Percentiles rank a stretch among this genome's conserved stretches.
These are phyloP conservation scores for Petroica traversi DNA, from an alignment of 2,113 vertebrate genomes.

Conservation along the genomic window DNA sequence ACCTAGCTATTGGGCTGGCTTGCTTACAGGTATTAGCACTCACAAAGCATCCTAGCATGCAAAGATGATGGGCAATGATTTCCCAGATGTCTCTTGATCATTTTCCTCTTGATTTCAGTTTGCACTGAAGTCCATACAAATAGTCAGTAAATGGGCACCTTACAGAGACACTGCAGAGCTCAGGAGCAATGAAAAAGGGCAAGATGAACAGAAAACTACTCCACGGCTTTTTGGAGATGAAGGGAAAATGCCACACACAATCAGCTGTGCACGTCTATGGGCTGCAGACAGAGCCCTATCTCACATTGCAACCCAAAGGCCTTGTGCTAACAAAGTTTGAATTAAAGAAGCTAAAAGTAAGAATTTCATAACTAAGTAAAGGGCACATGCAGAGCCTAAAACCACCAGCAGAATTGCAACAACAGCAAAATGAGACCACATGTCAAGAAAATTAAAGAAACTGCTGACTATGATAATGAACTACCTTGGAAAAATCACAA, in stretches of 20 bases:
- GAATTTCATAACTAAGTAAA: background rate
- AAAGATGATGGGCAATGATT: background rate
- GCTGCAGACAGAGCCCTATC: background rate
- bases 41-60: background rate
- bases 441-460: background rate
- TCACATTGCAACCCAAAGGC: background rate
- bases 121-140: background rate
- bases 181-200: background rate
- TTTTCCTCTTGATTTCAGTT: background rate
- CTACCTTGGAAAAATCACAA: background rate
- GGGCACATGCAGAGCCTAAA: background rate
- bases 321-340: background rate
- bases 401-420: background rate
- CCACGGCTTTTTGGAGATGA: background rate
- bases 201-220: background rate
- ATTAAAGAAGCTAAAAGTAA: background rate
- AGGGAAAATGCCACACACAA: background rate
- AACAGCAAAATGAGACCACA: background rate
- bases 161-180: background rate
- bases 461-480: background rate
- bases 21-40: background rate
- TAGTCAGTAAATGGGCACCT: background rate
- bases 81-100: background rate
- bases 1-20: background rate
- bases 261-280: rapidly evolving